Evolutionary conservation across 2,888 invertebrate species (phyloP).

Genomic region (Urechis unicinctus): DNA sequence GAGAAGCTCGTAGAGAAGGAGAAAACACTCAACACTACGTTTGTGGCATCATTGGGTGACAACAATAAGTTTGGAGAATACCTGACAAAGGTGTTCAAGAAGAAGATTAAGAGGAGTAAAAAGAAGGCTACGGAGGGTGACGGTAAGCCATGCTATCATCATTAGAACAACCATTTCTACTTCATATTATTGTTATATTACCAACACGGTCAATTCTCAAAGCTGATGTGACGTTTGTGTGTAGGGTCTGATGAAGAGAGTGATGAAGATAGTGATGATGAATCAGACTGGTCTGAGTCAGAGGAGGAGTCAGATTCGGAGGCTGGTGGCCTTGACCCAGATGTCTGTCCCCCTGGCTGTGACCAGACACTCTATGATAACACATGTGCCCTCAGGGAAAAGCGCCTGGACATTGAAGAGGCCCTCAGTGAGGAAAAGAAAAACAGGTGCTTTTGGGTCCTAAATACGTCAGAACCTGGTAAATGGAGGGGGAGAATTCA

Average conservation of each 20-base stretch:
- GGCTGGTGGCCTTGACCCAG: constrained; percentile 44
- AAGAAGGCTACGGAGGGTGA: constrained; percentile 58
- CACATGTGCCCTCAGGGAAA: constrained; percentile 47
- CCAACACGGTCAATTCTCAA: no score
- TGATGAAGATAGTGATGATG: constrained; percentile 47
- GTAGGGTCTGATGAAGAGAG: constrained; percentile 26
- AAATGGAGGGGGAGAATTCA: no score
- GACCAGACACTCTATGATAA: constrained; percentile 41
- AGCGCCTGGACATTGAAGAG: constrained; percentile 48
- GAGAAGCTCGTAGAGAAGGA: constrained; percentile 46
- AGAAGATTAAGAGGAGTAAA: constrained; percentile 70
- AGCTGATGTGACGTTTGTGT: no score
- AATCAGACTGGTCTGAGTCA: constrained; percentile 46
- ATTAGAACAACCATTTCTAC: not conserved
- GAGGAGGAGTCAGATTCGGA: constrained; percentile 42
- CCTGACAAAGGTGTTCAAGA: constrained; percentile 73
- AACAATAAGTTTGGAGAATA: constrained; percentile 74
- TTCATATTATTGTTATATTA: no score
- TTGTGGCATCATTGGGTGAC: constrained; percentile 41
- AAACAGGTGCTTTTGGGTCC: no score
- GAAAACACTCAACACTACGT: constrained; percentile 34
- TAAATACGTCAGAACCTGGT: no score
- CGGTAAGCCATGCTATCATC: not conserved
- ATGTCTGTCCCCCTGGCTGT: constrained; percentile 49
- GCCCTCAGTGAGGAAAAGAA: constrained; percentile 46